Conservation (phyloP, 1,140 invertebrate genomes). For the Hesperophylax magnus region DNA sequence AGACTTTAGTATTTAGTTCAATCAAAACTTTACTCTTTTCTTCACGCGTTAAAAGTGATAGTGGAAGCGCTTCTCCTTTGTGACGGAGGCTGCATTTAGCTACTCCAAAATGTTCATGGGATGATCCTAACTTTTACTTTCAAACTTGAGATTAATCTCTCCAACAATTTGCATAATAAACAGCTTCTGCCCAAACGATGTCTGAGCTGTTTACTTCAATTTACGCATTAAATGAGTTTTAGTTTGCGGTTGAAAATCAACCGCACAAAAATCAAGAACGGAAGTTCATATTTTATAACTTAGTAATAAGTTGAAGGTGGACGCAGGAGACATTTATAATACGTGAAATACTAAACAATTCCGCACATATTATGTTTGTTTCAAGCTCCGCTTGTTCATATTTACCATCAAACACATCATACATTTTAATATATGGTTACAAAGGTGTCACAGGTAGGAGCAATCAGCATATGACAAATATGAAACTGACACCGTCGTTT, state of each 20-base stretch:
- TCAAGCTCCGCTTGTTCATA: background rate
- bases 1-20: slow-evolving; percentile 8
- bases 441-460: background rate
- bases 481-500: background rate
- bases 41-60: background rate
- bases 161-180: slow-evolving; percentile 19
- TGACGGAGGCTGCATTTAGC: background rate
- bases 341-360: background rate
- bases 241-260: background rate
- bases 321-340: background rate
- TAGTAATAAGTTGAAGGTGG: background rate
- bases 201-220: slow-evolving; percentile 18
- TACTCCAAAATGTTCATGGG: background rate
- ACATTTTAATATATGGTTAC: background rate
- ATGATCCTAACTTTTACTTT: slow-evolving; percentile 5
- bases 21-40: slow-evolving; percentile 7
- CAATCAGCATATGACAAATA: background rate
- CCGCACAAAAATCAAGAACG: background rate
- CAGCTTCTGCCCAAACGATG: background rate
- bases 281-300: no score
- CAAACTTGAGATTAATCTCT: slow-evolving; percentile 14
- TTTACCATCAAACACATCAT: background rate
- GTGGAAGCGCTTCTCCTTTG: background rate
- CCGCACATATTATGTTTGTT: background rate
- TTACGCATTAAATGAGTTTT: slow-evolving; percentile 2